Percentiles rank a stretch among this genome's conserved stretches.
These are phyloP conservation scores for Beroe forskalii DNA, from an alignment of 37 sponge, comb jelly and placozoan genomes.

Conservation along the genomic window DNA sequence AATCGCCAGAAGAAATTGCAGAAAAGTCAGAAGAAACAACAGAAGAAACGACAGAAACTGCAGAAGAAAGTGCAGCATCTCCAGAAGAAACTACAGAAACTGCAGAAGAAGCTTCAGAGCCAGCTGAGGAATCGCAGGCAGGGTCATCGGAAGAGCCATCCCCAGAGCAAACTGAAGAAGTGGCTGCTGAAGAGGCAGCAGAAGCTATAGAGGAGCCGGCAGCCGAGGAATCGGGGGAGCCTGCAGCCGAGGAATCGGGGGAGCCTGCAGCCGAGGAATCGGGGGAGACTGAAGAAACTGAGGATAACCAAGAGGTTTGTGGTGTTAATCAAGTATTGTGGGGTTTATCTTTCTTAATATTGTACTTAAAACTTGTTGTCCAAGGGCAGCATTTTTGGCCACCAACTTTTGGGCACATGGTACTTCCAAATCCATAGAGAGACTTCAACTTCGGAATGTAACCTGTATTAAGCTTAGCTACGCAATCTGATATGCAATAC, in stretches of 20 bases:
- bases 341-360: no score
- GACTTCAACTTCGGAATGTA: no score
- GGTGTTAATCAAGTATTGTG: no score
- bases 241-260: background rate
- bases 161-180: background rate
- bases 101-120: constrained; percentile 16
- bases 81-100: background rate
- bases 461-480: no score
- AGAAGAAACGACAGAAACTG: background rate
- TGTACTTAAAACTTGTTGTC: no score
- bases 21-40: background rate
- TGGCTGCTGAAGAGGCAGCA: background rate
- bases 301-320: background rate
- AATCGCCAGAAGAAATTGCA: background rate
- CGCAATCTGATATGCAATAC: no score
- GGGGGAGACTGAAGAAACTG: background rate
- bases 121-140: background rate
- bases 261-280: background rate
- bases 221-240: background rate
- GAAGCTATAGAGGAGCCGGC: constrained; percentile 12
- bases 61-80: background rate
- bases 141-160: background rate
- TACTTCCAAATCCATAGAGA: no score
- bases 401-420: no score
- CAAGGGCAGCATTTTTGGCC: no score